Evolutionary conservation across 2,113 vertebrate species (phyloP), one percentile per base, ranked within the genome.

Genomic region (Bufo bufo): DNA sequence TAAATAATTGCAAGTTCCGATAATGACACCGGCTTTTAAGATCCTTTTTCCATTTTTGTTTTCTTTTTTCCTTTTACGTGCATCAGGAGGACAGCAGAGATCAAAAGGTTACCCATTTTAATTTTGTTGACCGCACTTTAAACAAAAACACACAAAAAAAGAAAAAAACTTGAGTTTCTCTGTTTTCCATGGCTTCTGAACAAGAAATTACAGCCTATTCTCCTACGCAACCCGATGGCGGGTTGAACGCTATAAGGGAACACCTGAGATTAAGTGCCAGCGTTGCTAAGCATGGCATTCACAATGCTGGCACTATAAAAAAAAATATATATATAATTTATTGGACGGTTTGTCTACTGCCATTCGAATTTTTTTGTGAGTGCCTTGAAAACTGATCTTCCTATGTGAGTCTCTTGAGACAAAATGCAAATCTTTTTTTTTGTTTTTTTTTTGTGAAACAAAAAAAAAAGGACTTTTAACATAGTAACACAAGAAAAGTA

Each of bases 321-420:
- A 33, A 94, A 94, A 91, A 94, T 92, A 92, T 93, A 92, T 95
- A 94, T 94, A 93, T 95, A 94, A 96, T 95, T 96, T 96, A 96
- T 96, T 96, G 94, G 96, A 97, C 96, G 96, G 96, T 97, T 96
- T 96, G 95, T 96, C 95, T 97, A 95, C 97, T 97, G 96, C 97
- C 96, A 94, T 97, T 96, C 95, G 95, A 97, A 43, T 97, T 96
- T 33, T 96, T 97, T 98, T 89, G 94, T 96, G 97, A 97, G 97
- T 99, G 97, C 97, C 98, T 99, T 99, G 96, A 97, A 97, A 96
- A 97, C 95, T 92, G 96, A 99, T 97, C 97, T 98, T 99, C 97
- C 97, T 97, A 97, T 96, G 95, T 95, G 96, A 97, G 96, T 98
- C 97, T 97, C 94, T 94, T 94, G 96, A 96, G 96, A 98, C 95